Percentiles rank a stretch among this genome's conserved stretches.
Conservation (phyloP, 2,888 invertebrate genomes). For the Pterostichus niger region DNA sequence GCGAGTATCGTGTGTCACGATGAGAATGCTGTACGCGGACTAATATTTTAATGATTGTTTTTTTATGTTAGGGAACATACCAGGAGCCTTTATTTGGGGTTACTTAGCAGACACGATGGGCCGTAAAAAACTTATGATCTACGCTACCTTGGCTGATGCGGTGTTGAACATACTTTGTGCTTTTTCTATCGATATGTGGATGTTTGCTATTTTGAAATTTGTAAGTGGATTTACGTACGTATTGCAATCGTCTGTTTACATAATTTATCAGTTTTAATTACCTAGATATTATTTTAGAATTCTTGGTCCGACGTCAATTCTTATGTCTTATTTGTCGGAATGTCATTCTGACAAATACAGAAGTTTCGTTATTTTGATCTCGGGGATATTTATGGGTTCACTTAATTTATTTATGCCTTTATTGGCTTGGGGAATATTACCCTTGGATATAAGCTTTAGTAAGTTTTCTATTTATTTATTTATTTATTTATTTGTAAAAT, state of each 20-base stretch:
- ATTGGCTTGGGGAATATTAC: slow-evolving; percentile 86
- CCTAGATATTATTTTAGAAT: slow-evolving; percentile 64
- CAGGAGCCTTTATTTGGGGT: slow-evolving; percentile 32
- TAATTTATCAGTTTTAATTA: background rate
- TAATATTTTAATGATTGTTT: too few relatives aligned
- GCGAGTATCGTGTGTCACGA: too few relatives aligned
- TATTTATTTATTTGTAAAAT: too few relatives aligned
- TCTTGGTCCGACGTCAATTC: slow-evolving; percentile 84
- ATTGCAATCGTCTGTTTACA: background rate
- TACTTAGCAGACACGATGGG: slow-evolving; percentile 41
- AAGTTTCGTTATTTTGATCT: slow-evolving; percentile 82
- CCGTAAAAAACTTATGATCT: slow-evolving; percentile 19
- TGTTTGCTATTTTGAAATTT: slow-evolving; percentile 70
- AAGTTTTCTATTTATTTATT: slow-evolving; percentile 12
- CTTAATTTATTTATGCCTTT: slow-evolving; percentile 83
- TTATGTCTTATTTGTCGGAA: slow-evolving; percentile 86
- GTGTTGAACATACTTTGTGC: slow-evolving; percentile 83
- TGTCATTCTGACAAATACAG: slow-evolving; percentile 84
- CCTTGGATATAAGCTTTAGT: slow-evolving; percentile 71
- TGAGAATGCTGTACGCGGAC: too few relatives aligned
- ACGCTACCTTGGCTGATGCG: background rate
- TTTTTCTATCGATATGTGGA: slow-evolving; percentile 75
- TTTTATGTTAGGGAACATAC: slow-evolving; percentile 5
- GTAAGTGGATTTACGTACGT: slow-evolving; percentile 23
- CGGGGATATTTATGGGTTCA: slow-evolving; percentile 84